Evolutionary conservation across 37 sponge, comb jelly and placozoan species (phyloP).

Genomic region (Amphimedon queenslandica): DNA sequence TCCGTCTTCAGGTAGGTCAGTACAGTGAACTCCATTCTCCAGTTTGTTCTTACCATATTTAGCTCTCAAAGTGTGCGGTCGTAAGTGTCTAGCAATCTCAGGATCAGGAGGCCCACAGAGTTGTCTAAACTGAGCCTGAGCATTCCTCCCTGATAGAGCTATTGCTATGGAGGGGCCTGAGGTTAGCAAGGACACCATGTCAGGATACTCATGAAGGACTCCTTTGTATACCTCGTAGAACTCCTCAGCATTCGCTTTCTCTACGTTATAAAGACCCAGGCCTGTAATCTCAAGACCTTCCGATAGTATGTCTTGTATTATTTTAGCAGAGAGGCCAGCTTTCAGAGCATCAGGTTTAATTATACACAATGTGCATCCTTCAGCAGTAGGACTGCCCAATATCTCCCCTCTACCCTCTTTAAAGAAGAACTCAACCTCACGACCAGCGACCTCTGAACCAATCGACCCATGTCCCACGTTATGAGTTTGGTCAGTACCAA

Average conservation of each 20-base stretch:
- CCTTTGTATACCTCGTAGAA: conserved; percentile 96
- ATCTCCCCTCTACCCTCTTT: conserved; percentile 24
- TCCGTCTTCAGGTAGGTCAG: conserved; percentile 93
- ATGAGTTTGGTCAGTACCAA: conserved; percentile 65
- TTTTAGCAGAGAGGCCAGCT: conserved; percentile 72
- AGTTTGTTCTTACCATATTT: conserved; percentile 90
- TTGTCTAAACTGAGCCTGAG: conserved; percentile 72
- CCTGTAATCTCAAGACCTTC: conserved; percentile 62
- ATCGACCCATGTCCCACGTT: conserved; percentile 93
- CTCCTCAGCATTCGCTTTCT: conserved; percentile 89
- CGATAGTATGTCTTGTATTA: conserved; percentile 61
- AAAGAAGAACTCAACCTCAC: conserved; percentile 88
- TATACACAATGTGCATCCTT: conserved; percentile 65
- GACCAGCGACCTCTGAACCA: conserved; percentile 52
- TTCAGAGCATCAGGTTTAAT: conserved; percentile 94
- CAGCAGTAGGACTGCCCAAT: background rate
- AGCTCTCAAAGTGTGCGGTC: conserved; percentile 88
- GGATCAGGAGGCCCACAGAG: conserved; percentile 89
- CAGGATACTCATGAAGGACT: conserved; percentile 88
- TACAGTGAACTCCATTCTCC: conserved; percentile 92
- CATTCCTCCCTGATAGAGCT: conserved; percentile 66
- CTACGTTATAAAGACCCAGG: conserved; percentile 69
- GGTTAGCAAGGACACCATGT: conserved; percentile 88
- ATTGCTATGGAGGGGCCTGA: conserved; percentile 97
- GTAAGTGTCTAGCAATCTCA: conserved; percentile 88